Evolutionary conservation across 1,140 invertebrate species (phyloP).

Genomic region (Rhopalosiphum padi): DNA sequence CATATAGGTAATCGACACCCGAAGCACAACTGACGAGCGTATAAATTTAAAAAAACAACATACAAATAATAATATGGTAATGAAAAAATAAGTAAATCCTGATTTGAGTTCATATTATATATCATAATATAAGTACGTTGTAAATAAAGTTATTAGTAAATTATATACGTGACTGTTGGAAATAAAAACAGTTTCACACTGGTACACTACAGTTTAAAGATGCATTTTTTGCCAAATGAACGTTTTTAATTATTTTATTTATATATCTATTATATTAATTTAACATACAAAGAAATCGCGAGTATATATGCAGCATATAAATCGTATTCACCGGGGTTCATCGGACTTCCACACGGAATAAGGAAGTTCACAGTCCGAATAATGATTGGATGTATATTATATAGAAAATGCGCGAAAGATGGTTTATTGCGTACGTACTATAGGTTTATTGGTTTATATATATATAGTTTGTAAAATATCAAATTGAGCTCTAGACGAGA

Average conservation of each 20-base stretch:
- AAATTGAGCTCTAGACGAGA: not conserved
- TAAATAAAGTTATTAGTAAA: not conserved
- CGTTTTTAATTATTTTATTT: not conserved
- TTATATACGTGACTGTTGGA: not conserved
- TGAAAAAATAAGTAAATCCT: not conserved
- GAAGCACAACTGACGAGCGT: not conserved
- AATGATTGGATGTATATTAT: not conserved
- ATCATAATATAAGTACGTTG: not conserved
- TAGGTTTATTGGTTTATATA: not conserved
- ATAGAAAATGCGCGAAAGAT: not conserved
- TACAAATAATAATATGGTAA: not conserved
- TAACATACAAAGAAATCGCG: not conserved
- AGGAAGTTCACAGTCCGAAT: conserved; percentile 15
- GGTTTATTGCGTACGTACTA: not conserved
- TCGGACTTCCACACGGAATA: not conserved
- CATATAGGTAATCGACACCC: not conserved
- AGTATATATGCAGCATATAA: not conserved
- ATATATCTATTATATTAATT: not conserved
- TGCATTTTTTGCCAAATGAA: not conserved
- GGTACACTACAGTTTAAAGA: not conserved
- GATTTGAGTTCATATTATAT: not conserved
- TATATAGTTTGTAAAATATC: not conserved
- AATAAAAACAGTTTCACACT: not conserved
- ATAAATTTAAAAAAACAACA: not conserved
- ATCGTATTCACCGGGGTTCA: not conserved